Percentiles rank a stretch among this genome's conserved stretches.
Evolutionary conservation across 2,113 vertebrate genomes (phyloP).

Genomic region (Sinosuthora webbiana): DNA sequence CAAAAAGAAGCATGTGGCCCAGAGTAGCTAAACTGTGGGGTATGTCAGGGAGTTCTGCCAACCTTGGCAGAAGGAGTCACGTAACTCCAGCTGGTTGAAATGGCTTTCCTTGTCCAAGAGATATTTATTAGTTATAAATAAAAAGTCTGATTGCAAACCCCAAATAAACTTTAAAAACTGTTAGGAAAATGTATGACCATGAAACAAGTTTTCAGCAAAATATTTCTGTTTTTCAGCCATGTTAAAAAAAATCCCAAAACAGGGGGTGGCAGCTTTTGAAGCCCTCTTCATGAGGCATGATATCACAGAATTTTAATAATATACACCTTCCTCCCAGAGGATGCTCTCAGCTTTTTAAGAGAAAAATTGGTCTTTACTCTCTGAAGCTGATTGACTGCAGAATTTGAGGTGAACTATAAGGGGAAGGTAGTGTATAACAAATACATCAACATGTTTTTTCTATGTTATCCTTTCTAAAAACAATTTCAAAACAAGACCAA

Average conservation of each 20-base stretch:
- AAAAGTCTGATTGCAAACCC: background rate
- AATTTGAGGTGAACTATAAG: background rate
- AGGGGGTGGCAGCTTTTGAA: background rate
- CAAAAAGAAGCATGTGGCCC: conserved; percentile 37
- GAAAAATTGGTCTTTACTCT: background rate
- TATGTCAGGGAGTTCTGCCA: conserved; percentile 46
- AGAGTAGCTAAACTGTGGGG: background rate
- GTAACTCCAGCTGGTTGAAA: conserved; percentile 41
- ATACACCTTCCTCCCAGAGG: background rate
- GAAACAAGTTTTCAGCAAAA: background rate
- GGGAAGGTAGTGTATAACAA: accelerated
- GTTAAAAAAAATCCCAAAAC: background rate
- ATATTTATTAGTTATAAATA: conserved; percentile 34
- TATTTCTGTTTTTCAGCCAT: background rate
- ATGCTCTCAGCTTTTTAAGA: background rate
- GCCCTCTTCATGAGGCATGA: background rate
- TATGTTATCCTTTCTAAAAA: background rate
- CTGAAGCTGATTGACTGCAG: background rate
- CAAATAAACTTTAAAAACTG: background rate
- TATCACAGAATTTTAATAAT: background rate
- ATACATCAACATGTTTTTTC: background rate
- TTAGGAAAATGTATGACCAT: background rate
- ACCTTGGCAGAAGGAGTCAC: conserved; percentile 14
- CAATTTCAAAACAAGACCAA: background rate
- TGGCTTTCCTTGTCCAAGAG: background rate